These are phyloP conservation scores for Mythimna ferrago DNA, from an alignment of 2,888 invertebrate genomes.

Conservation along the genomic window DNA sequence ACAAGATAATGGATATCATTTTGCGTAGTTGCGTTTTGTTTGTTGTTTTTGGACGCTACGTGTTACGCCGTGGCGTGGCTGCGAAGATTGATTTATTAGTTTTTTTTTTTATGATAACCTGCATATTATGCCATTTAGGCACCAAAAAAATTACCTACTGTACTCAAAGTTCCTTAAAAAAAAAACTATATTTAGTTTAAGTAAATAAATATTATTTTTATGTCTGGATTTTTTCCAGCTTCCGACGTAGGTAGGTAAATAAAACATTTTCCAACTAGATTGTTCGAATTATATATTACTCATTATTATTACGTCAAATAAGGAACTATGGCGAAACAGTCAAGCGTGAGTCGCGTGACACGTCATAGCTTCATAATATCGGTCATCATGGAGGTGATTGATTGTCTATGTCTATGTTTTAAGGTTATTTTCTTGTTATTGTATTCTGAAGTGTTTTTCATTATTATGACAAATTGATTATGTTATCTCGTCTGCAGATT, in stretches of 20 bases:
- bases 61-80: slow-evolving; percentile 33
- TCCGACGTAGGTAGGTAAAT: slow-evolving; percentile 7
- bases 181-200: not conserved
- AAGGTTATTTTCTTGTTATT: slow-evolving; percentile 38
- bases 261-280: not conserved
- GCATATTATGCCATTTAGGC: not conserved
- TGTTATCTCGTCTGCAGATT: slow-evolving; percentile 26
- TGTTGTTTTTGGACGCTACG: slow-evolving; percentile 13
- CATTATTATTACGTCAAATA: slow-evolving; percentile 44
- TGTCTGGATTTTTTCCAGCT: slow-evolving; percentile 8
- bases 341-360: slow-evolving; percentile 45
- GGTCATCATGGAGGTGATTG: slow-evolving; percentile 26
- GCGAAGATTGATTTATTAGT: slow-evolving; percentile 17
- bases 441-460: slow-evolving; percentile 45
- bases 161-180: not conserved
- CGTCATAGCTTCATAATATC: slow-evolving; percentile 43
- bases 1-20: slow-evolving; percentile 56
- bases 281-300: slow-evolving; percentile 41
- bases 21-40: slow-evolving; percentile 31
- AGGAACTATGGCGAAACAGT: slow-evolving; percentile 52
- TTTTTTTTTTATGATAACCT: not conserved
- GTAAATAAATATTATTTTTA: slow-evolving; percentile 9
- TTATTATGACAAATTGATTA: slow-evolving; percentile 27
- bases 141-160: too few relatives aligned
- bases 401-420: not conserved